Percentiles rank a stretch among this genome's conserved stretches.
Conservation (phyloP, 1,140 invertebrate genomes). For the Penaeus chinensis region DNA sequence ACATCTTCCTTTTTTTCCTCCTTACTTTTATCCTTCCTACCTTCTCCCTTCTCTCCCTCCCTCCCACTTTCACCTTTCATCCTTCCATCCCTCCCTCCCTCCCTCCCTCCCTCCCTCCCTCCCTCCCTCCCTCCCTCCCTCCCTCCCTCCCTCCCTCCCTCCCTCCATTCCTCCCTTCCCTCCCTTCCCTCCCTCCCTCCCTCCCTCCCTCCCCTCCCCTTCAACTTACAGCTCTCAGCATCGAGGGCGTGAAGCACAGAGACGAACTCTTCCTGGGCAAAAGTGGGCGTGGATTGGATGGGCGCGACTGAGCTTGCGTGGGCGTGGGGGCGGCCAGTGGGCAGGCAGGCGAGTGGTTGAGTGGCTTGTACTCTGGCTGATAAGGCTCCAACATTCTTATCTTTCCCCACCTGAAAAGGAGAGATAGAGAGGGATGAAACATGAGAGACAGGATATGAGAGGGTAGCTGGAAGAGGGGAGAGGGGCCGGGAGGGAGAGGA, state of each 20-base stretch:
- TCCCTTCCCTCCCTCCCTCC: neutral
- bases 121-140: neutral
- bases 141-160: neutral
- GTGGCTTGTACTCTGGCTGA: slow-evolving; percentile 82
- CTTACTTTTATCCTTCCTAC: neutral
- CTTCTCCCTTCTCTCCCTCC: neutral
- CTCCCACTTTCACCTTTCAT: neutral
- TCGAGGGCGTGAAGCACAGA: slow-evolving; percentile 51
- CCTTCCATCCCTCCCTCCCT: neutral
- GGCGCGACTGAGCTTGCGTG: neutral
- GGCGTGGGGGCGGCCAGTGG: slow-evolving; percentile 40
- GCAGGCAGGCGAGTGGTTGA: slow-evolving; percentile 51
- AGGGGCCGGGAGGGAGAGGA: neutral
- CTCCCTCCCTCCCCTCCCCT: neutral
- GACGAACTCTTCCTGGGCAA: slow-evolving; percentile 53
- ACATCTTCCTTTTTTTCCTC: neutral
- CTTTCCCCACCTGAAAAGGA: slow-evolving; percentile 80
- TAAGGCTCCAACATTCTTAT: slow-evolving; percentile 89
- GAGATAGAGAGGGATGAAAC: neutral
- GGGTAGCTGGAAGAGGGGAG: neutral
- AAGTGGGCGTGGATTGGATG: neutral
- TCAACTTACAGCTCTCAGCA: slow-evolving; percentile 44
- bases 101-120: neutral
- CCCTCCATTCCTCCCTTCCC: no score
- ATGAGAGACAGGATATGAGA: neutral